Conservation (phyloP, 1,140 invertebrate genomes). For the Littorina saxatilis region DNA sequence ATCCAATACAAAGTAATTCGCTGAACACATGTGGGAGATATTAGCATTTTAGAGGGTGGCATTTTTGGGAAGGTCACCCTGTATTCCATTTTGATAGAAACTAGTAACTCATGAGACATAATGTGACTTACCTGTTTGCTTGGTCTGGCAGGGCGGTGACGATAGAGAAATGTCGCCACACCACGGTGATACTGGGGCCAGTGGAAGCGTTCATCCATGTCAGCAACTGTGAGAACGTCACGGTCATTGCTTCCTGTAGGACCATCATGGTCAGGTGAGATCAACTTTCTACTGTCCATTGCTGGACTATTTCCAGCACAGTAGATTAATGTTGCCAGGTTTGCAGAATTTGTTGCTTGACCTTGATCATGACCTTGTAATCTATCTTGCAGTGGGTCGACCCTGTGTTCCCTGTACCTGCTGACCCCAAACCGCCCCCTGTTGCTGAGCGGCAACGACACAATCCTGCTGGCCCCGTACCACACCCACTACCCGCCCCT, state of each 20-base stretch:
- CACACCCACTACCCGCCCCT: constrained; percentile 72
- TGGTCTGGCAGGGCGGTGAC: constrained; percentile 74
- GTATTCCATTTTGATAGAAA: no score
- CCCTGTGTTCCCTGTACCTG: constrained; percentile 71
- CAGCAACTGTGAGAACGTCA: constrained; percentile 73
- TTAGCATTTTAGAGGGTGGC: no score
- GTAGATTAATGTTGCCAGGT: constrained; percentile 67
- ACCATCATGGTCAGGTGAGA: constrained; percentile 71
- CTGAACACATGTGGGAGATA: no score
- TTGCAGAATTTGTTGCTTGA: no score
- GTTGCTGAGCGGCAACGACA: constrained; percentile 71
- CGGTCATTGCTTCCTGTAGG: constrained; percentile 68
- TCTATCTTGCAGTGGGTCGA: constrained; percentile 63
- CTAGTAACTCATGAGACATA: no score
- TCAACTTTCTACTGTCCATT: no score
- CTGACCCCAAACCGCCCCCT: constrained; percentile 73
- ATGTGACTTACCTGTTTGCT: no score
- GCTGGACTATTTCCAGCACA: no score
- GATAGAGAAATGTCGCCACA: constrained; percentile 75
- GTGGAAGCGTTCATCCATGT: constrained; percentile 72
- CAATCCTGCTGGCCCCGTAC: constrained; percentile 72
- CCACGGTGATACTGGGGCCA: constrained; percentile 73
- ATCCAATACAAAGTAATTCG: no score
- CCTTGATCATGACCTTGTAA: no score
- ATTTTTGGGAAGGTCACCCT: no score